Conservation (phyloP, 1,140 invertebrate genomes). For the Drosophila suzukii region DNA sequence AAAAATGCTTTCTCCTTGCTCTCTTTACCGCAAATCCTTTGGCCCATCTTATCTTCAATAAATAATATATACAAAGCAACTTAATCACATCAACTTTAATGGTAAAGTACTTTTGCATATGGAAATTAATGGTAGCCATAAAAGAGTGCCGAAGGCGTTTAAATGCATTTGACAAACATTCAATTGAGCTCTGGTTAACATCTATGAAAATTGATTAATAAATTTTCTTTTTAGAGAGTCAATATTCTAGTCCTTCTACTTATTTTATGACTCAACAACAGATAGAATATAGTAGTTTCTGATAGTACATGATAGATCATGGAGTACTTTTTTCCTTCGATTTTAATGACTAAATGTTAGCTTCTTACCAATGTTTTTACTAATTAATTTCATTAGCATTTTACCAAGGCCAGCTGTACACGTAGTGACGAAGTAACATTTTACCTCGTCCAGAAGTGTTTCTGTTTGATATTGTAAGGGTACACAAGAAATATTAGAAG, state of each 20-base stretch:
- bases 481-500: constrained; percentile 4
- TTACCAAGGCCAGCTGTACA: too few relatives aligned
- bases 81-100: constrained; percentile 61
- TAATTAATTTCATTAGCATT: constrained; percentile 50
- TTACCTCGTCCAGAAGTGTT: too few relatives aligned
- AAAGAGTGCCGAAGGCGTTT: constrained; percentile 13
- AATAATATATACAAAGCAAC: constrained; percentile 62
- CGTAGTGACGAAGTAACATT: too few relatives aligned
- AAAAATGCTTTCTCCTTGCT: neutral
- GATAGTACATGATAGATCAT: too few relatives aligned
- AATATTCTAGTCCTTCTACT: too few relatives aligned
- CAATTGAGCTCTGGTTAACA: neutral
- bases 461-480: neutral
- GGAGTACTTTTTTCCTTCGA: too few relatives aligned
- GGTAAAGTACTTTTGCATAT: constrained; percentile 48
- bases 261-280: too few relatives aligned
- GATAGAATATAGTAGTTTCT: too few relatives aligned
- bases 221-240: neutral
- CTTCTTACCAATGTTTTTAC: neutral
- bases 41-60: constrained; percentile 51
- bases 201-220: too few relatives aligned
- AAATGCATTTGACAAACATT: constrained; percentile 10
- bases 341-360: too few relatives aligned
- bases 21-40: neutral
- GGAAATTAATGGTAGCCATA: constrained; percentile 43